Conservation (phyloP, 2,888 invertebrate genomes). For the Toxonevra muliebris region DNA sequence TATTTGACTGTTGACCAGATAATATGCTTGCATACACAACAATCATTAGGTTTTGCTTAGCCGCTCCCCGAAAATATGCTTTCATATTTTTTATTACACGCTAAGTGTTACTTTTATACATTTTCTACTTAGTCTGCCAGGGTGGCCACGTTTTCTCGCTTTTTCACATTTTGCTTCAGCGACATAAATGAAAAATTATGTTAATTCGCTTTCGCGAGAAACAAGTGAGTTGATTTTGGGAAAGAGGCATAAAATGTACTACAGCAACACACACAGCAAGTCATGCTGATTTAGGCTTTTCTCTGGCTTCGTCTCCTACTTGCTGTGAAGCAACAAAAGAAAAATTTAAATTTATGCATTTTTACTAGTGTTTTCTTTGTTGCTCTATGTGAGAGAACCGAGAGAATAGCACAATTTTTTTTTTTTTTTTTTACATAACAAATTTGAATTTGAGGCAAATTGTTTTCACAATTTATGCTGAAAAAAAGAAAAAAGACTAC, state of each 20-base stretch:
- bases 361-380: neutral
- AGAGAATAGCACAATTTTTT: neutral
- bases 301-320: neutral
- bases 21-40: neutral
- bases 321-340: neutral
- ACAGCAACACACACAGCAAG: neutral
- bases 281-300: neutral
- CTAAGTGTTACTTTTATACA: slow-evolving; percentile 18
- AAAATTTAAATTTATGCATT: slow-evolving; percentile 33
- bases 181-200: slow-evolving; percentile 34
- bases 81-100: slow-evolving; percentile 22
- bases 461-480: slow-evolving; percentile 13
- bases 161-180: slow-evolving; percentile 7
- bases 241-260: slow-evolving; percentile 14
- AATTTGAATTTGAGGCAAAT: slow-evolving; percentile 28
- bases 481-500: too few relatives aligned
- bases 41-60: neutral
- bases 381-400: neutral
- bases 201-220: slow-evolving; percentile 26
- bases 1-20: neutral
- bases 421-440: too few relatives aligned
- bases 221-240: neutral
- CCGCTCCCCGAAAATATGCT: slow-evolving; percentile 27
- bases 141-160: neutral
- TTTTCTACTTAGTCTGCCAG: neutral